Evolutionary conservation across 1,140 invertebrate species (phyloP).

Genomic region (Papilio polyxenes): DNA sequence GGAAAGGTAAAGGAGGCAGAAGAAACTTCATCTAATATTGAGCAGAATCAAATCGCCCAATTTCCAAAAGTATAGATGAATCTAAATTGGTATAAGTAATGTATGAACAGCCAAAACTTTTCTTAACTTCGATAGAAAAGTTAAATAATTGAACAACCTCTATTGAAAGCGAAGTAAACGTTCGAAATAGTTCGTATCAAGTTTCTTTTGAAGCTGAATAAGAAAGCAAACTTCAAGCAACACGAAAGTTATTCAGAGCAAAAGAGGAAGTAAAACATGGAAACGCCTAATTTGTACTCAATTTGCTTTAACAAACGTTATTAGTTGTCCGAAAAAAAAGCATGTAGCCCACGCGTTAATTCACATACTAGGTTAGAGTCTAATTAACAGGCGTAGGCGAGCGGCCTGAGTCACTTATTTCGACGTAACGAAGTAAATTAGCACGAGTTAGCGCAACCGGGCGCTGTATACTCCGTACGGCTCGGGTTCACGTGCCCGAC

Average conservation of each 20-base stretch:
- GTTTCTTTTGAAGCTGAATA: conserved; percentile 14
- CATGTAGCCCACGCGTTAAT: conserved; percentile 61
- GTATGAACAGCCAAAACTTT: not conserved
- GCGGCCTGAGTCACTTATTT: conserved; percentile 67
- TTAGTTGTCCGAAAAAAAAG: conserved; percentile 55
- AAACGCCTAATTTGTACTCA: conserved; percentile 58
- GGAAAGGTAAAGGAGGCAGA: not conserved
- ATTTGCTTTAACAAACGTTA: conserved; percentile 55
- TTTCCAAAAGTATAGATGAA: not conserved
- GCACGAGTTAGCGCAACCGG: conserved; percentile 53
- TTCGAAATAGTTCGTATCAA: conserved; percentile 17
- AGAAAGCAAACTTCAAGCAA: not conserved
- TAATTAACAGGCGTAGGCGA: conserved; percentile 71
- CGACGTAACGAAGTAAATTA: conserved; percentile 61
- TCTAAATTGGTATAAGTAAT: not conserved
- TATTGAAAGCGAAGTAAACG: conserved; percentile 6
- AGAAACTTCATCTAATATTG: not conserved
- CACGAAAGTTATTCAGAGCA: conserved; percentile 11
- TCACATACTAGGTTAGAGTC: conserved; percentile 68
- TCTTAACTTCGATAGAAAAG: not conserved
- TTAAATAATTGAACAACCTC: not conserved
- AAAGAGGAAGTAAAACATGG: conserved; percentile 41
- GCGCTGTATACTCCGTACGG: conserved; percentile 41
- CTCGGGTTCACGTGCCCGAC: conserved; percentile 60
- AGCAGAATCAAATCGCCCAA: not conserved